phyloP scores from a whole-genome alignment of 2,888 invertebrate genomes.

The Oscheius myriophilus region DNA sequence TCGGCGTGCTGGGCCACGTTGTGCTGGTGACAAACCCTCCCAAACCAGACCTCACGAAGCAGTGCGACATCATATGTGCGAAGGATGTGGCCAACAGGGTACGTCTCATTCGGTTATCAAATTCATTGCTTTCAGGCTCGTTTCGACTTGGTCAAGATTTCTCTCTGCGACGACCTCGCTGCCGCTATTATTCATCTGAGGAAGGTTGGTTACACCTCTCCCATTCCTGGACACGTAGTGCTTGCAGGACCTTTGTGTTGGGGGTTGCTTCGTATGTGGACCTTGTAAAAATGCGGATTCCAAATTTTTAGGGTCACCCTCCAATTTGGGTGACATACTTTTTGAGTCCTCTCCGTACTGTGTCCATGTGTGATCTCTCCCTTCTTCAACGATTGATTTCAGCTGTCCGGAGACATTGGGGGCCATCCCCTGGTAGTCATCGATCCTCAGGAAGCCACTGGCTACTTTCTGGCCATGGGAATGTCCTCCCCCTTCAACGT shows the following conservation, averaged over 20 bases:
- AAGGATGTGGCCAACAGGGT: constrained; percentile 42
- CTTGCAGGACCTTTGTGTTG: too few relatives aligned
- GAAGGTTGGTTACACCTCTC: too few relatives aligned
- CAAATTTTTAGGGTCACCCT: too few relatives aligned
- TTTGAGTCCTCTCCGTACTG: too few relatives aligned
- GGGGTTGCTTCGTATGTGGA: too few relatives aligned
- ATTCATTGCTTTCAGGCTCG: background rate
- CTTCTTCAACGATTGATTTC: too few relatives aligned
- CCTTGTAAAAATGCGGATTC: too few relatives aligned
- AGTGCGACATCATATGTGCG: constrained; percentile 32
- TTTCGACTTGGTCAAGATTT: constrained; percentile 4
- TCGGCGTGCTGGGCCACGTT: constrained; percentile 39
- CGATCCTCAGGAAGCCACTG: background rate
- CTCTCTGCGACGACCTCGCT: background rate
- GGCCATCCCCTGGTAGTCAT: constrained; percentile 6
- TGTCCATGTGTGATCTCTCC: too few relatives aligned
- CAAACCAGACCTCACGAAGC: constrained; percentile 33
- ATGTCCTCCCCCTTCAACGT: background rate
- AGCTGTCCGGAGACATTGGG: background rate
- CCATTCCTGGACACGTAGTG: too few relatives aligned
- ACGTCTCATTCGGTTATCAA: background rate
- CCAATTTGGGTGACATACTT: too few relatives aligned
- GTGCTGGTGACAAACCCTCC: constrained; percentile 38
- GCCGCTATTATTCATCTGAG: too few relatives aligned
- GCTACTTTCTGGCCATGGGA: constrained; percentile 11